These are phyloP conservation scores for Anticlea derivata DNA, from an alignment of 2,888 invertebrate genomes.

Conservation along the genomic window DNA sequence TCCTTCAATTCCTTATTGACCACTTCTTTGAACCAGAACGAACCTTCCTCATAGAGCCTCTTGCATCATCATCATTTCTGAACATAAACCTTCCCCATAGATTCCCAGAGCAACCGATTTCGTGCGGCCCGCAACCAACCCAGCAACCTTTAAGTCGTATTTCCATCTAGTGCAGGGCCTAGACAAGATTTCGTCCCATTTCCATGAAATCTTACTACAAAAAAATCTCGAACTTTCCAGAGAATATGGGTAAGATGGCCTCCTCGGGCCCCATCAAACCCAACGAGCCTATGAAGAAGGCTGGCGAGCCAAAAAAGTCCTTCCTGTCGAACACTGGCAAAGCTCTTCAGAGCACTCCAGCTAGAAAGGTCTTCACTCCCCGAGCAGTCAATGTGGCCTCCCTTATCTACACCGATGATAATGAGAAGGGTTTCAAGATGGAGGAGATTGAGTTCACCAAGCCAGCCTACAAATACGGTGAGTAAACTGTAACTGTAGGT, in stretches of 20 bases:
- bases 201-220: no score
- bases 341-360: slow-evolving; percentile 65
- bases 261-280: slow-evolving; percentile 64
- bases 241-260: slow-evolving; percentile 69
- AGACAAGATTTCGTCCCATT: no score
- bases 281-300: slow-evolving; percentile 66
- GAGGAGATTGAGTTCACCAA: slow-evolving; percentile 69
- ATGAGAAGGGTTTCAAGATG: slow-evolving; percentile 42
- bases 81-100: no score
- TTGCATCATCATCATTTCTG: no score
- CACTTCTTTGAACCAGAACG: not conserved
- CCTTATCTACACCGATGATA: slow-evolving; percentile 66
- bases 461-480: slow-evolving; percentile 58
- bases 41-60: no score
- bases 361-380: slow-evolving; percentile 62
- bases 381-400: slow-evolving; percentile 61
- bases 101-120: no score
- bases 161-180: no score
- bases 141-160: no score
- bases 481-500: no score
- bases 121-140: no score
- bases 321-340: slow-evolving; percentile 70
- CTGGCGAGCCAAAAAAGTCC: slow-evolving; percentile 62
- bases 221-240: slow-evolving; percentile 49
- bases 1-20: not conserved